Evolutionary conservation across 2,888 invertebrate species (phyloP), one percentile per base, ranked within the genome.

Genomic region (Trissolcus brochymenae): DNA sequence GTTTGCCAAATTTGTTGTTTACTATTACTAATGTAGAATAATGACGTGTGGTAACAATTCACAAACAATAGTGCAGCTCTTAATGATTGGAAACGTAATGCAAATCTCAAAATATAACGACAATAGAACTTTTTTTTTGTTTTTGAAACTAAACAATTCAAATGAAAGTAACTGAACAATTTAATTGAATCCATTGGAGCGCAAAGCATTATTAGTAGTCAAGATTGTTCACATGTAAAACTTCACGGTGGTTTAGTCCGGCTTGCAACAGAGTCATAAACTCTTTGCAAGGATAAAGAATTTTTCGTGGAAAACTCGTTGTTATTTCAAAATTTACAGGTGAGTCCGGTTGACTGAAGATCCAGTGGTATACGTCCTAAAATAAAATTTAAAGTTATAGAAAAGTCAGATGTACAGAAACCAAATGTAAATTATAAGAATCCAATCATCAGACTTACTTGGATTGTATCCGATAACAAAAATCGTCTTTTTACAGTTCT

Each of bases 241-340:
- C 96, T 90, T 98, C 98, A 66, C 96, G 93, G 89, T 95, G 94
- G 80, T 95, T 95, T 46, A 98, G 92, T 17, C 98, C 98, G 19
- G 94, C 95, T 77, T 95, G 94, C 73, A 90, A 90, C 62, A 98
- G 91, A 21, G 94, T 94, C 66, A 91, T 88, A 6, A 92, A 90
- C 51, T 90, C 90, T 56, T 90, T 88, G 81, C 89, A 87, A 71
- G 87, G 87, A 81, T 93, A 92, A 65, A 98, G 90, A 76, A 95
- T 93, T 79, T 96, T 93, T 87, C 96, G 95, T 0, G 98, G 98
- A 89, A 96, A 98, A 90, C 98, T 98, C 80, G 97, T 97, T 57
- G 96, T 96, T 80, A 98, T 96, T 91, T 98, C 97, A 88, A 98
- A 98, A 87, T 94, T 94, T 87, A 96, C 93, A 1, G 98, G 98